Percentiles rank a stretch among this genome's conserved stretches.
Conservation (phyloP, 1,140 invertebrate species). For the Coptotermes formosanus region DNA sequence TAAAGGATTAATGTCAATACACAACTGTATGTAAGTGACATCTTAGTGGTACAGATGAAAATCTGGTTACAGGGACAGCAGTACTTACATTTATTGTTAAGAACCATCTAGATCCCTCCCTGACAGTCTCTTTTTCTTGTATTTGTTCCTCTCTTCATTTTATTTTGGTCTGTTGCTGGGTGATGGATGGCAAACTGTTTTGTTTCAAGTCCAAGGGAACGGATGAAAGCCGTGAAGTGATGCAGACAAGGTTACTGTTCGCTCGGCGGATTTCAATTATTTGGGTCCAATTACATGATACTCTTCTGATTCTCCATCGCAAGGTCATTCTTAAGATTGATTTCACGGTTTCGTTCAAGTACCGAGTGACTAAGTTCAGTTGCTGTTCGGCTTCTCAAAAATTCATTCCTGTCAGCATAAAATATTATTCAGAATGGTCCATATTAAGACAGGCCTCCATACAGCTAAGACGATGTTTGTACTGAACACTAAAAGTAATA, state of each 20-base stretch:
- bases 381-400: no score
- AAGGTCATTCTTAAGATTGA: not conserved
- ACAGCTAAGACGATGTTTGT: no score
- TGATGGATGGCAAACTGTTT: conserved; percentile 5
- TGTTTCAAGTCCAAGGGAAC: not conserved
- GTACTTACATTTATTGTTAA: no score
- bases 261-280: conserved; percentile 13
- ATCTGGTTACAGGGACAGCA: no score
- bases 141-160: not conserved
- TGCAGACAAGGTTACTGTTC: not conserved
- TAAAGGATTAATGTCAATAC: no score
- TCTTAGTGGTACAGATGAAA: no score
- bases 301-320: not conserved
- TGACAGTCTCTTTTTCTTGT: not conserved
- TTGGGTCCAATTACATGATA: not conserved
- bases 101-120: no score
- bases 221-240: conserved; percentile 4
- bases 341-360: not conserved
- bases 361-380: not conserved
- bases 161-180: not conserved
- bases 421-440: no score
- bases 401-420: no score
- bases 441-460: no score
- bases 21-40: no score
- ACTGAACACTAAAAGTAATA: no score